Evolutionary conservation across 2,888 invertebrate species (phyloP).

Genomic region (Rhingia campestris): DNA sequence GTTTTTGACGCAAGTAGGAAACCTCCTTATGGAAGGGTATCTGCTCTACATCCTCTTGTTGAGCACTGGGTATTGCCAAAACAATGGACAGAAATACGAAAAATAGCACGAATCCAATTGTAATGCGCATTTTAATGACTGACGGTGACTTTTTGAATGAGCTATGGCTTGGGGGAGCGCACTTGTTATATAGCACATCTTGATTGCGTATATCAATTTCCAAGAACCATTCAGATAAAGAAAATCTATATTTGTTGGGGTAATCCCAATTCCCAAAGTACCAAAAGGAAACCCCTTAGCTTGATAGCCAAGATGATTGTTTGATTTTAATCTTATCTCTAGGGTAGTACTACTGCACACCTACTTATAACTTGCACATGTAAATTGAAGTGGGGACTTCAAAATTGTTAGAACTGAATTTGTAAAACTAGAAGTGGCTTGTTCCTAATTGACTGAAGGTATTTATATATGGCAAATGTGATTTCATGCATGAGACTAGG

Average conservation of each 20-base stretch:
- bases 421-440: no score
- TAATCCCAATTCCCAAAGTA: background rate
- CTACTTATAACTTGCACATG: no score
- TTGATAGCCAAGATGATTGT: no score
- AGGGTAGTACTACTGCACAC: no score
- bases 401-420: no score
- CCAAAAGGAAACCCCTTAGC: no score
- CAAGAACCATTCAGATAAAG: background rate
- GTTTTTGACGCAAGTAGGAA: background rate
- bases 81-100: background rate
- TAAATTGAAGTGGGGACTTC: no score
- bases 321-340: no score
- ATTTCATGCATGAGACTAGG: no score
- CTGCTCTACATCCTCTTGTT: background rate
- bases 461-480: no score
- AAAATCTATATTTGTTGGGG: background rate
- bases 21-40: no score
- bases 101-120: background rate
- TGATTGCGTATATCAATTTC: background rate
- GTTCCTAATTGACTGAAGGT: no score
- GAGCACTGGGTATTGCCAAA: background rate
- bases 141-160: background rate
- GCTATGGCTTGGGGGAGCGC: background rate
- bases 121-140: conserved; percentile 7
- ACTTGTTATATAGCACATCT: background rate